Base-by-base conservation (phyloP, 2,888 invertebrate species). In the Xestoiulus laeticollis region DNA sequence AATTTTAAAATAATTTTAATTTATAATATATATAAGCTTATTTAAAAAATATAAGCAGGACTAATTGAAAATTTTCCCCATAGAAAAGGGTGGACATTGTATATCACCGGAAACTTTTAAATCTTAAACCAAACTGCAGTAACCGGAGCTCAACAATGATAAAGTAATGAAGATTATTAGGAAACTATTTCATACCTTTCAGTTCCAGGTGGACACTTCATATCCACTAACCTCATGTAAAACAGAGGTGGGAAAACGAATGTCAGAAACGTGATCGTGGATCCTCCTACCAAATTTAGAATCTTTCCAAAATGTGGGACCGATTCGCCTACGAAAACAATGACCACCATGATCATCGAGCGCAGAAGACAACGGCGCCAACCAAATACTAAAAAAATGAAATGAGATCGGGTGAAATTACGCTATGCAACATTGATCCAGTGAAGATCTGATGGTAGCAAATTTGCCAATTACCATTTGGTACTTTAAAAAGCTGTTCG, bases 271-370 rank as follows among this genome's bases (percentile, higher is more conserved):
- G 95, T 94, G 10, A 95, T 93, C 16, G 94, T 95, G 38, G 95
- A 95, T n/a, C 95, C 95, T 0, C 96, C 96, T 8, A 96, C 93
- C 86, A 96, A 92, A 14, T 95, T 93, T 88, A 95, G 92, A 89
- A 96, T 94, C 89, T 94, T 94, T 89, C 95, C 94, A 92, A 96
- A 96, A 88, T 94, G 93, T 0, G 95, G 95, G 38, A 96, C 92
- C 38, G 94, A 94, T 92, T 95, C 94, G 0, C 95, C 95, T 87
- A 95, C 92, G 91, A 95, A 94, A 87, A 95, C 91, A 90, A 95
- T 93, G 0, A 93, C 91, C 0, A 93, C 90, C 91, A 95, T 93
- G 88, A 95, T 93, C 0, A 93, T 91, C 0, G 94, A 92, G 30
- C 95, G 93, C 5, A 94, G 91, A 0, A 93, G 89, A 90, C 94